Conservation (phyloP, 2,113 vertebrate species). For the Antigone vipio region DNA sequence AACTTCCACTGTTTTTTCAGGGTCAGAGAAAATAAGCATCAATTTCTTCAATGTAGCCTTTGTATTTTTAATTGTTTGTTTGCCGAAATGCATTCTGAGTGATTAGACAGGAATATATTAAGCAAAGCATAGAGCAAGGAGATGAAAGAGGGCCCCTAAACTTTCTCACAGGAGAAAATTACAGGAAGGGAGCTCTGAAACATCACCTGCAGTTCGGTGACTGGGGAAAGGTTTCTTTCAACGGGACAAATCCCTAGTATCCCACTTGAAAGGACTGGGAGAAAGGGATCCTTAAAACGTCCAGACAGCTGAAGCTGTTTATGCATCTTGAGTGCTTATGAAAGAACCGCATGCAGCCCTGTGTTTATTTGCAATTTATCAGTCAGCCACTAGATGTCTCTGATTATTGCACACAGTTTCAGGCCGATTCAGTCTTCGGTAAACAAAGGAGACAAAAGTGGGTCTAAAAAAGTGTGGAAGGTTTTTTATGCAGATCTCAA, state of each 20-base stretch:
- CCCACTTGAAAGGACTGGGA: neutral
- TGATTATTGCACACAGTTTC: slow-evolving; percentile 24
- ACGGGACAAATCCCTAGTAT: rapidly evolving
- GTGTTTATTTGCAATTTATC: slow-evolving; percentile 24
- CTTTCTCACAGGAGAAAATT: neutral
- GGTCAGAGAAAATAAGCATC: neutral
- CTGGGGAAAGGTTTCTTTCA: neutral
- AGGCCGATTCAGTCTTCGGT: neutral
- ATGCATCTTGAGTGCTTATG: rapidly evolving
- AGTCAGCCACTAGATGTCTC: slow-evolving; percentile 61
- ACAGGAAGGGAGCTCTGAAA: neutral
- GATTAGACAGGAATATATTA: neutral
- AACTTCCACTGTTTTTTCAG: neutral
- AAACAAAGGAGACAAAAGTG: slow-evolving; percentile 38
- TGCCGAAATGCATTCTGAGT: neutral
- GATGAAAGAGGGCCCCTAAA: neutral
- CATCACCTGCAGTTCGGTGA: neutral
- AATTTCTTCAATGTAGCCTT: neutral
- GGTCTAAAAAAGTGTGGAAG: neutral
- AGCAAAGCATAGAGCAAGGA: neutral
- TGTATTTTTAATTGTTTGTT: neutral
- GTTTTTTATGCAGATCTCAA: neutral
- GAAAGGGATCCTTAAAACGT: neutral
- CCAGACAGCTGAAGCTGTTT: neutral
- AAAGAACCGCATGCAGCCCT: neutral